Evolutionary conservation across 64 coral and sea anemone species (phyloP), one percentile per base, ranked within the genome.

Genomic region (Catalaphyllia jardinei): DNA sequence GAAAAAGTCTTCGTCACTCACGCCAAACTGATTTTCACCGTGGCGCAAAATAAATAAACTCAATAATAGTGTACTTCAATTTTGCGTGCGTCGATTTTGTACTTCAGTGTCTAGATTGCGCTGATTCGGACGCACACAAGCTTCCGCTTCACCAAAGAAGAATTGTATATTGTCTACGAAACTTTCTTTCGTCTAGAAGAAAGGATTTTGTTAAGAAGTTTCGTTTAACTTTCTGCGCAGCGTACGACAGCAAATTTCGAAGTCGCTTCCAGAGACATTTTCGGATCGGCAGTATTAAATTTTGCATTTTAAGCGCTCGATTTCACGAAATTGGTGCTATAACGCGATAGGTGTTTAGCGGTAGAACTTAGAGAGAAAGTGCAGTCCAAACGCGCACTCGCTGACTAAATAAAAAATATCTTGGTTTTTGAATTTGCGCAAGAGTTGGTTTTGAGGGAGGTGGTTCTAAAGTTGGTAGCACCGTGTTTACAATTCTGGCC

Each of bases 21-120:
- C 3, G 24, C 62, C 42, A 15, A 49, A 28, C 7, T 12, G 61
- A 35, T 71, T 51, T 67, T 71, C 4, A 17, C 33, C 18, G 5
- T 52, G 39, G 81, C 81, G 81, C 81, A 85, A 85, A 29, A 57
- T 60, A 29, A 50, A 42, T n/a, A 85, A 71, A n/a, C 10, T 14
- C 81, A 13, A 71, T 11, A 83, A 51, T 46, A 50, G 38, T 16
- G 49, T n/a, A 24, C 8, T 39, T 65, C 5, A 39, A n/a, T 50
- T 49, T 85, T 85, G 35, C 81, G 81, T 85, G 81, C 81, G 81
- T 24, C 31, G 22, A 3, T 71, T 24, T 69, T 50, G 62, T 85
- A 51, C 63, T 65, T 67, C 33, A 28, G 30, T 59, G 49, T 38
- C 62, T n/a, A 69, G 65, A 69, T 69, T 69, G 65, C 65, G 65